These are phyloP conservation scores for Amiota communis DNA, from an alignment of 2,888 invertebrate species.

Conservation along the genomic window DNA sequence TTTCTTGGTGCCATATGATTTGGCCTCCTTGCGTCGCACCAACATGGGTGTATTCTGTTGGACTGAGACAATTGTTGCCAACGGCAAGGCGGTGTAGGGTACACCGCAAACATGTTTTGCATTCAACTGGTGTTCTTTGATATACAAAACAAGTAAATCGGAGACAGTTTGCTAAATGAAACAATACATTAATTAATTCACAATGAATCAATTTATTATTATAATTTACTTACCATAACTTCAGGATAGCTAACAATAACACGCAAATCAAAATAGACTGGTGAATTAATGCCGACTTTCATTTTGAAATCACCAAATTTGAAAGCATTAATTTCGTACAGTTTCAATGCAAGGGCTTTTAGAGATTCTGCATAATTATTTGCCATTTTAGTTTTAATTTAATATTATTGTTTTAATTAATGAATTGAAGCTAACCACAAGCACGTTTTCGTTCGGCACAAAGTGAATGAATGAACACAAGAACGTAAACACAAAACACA, in stretches of 20 bases:
- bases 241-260: conserved; percentile 92
- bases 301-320: conserved; percentile 95
- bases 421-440: too few species aligned
- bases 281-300: conserved; percentile 93
- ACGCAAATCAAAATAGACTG: conserved; percentile 95
- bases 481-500: too few species aligned
- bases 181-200: neutral
- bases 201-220: neutral
- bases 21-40: conserved; percentile 93
- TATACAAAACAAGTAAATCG: conserved; percentile 76
- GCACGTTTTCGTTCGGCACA: too few species aligned
- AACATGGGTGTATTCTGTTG: conserved; percentile 87
- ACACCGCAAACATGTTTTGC: conserved; percentile 91
- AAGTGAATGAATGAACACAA: too few species aligned
- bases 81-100: conserved; percentile 96
- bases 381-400: too few species aligned
- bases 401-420: too few species aligned
- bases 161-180: conserved; percentile 76
- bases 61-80: conserved; percentile 89
- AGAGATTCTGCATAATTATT: conserved; percentile 70
- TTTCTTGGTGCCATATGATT: conserved; percentile 96
- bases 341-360: conserved; percentile 79
- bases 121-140: conserved; percentile 73
- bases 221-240: conserved; percentile 81
- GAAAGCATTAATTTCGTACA: conserved; percentile 86